Percentiles rank a stretch among this genome's conserved stretches.
phyloP scores from a whole-genome alignment of 2,888 invertebrate genomes.

The Proisotoma minuta region DNA sequence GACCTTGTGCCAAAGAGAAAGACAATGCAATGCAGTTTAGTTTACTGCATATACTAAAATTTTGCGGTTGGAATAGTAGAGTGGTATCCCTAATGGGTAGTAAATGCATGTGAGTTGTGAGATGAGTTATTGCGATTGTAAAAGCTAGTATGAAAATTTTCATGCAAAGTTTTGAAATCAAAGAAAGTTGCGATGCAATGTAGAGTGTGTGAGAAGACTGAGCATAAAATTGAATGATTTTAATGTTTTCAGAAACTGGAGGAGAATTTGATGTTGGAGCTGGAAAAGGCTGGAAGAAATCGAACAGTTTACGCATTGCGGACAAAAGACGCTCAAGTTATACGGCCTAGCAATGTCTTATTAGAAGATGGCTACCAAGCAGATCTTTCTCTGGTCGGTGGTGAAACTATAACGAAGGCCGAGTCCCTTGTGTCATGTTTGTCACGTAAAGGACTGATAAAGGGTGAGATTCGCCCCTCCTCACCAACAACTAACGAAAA shows the following conservation, averaged over 20 bases:
- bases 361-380: conserved; percentile 32
- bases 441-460: conserved; percentile 41
- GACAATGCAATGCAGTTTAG: neutral
- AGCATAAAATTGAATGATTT: neutral
- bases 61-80: no score
- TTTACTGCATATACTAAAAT: neutral
- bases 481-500: neutral
- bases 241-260: conserved; percentile 42
- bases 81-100: neutral
- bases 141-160: no score
- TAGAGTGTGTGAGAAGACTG: no score
- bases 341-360: conserved; percentile 28
- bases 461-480: conserved; percentile 26
- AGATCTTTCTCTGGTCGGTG: conserved; percentile 18
- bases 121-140: neutral
- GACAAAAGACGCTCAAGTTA: conserved; percentile 40
- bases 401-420: conserved; percentile 16
- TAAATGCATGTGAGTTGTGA: conserved; percentile 3
- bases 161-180: no score
- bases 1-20: neutral
- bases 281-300: conserved; percentile 43
- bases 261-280: conserved; percentile 45
- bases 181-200: no score
- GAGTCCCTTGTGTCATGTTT: conserved; percentile 31
- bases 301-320: conserved; percentile 47